A percentile compares a stretch with the other conserved stretches of the same genome.
These are phyloP conservation scores for Pogonocherus hispidulus DNA, from an alignment of 2,888 invertebrate species.

Conservation along the genomic window DNA sequence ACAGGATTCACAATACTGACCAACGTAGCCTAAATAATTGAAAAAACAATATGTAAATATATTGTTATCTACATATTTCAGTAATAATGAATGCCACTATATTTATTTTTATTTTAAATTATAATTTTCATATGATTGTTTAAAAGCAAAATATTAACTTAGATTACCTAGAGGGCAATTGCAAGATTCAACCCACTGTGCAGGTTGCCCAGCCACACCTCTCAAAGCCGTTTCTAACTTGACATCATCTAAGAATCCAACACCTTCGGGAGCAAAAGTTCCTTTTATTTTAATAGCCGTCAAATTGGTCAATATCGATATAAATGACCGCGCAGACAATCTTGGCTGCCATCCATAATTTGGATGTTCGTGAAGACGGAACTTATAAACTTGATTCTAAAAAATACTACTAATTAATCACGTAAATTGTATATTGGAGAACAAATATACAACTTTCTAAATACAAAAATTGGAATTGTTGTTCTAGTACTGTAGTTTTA, in stretches of 20 bases:
- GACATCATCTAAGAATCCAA: conserved; percentile 92
- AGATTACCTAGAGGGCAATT: conserved; percentile 81
- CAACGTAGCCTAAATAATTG: conserved; percentile 76
- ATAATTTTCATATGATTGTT: too few species aligned
- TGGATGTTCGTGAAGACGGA: conserved; percentile 91
- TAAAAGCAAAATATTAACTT: not conserved
- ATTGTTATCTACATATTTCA: too few species aligned
- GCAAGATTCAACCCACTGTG: conserved; percentile 96
- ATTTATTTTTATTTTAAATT: too few species aligned
- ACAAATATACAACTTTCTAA: too few species aligned
- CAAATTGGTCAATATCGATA: conserved; percentile 92
- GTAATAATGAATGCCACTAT: too few species aligned
- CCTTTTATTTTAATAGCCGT: conserved; percentile 95
- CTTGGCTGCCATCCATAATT: conserved; percentile 91
- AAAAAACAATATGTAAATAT: not conserved
- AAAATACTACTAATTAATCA: conserved; percentile 37
- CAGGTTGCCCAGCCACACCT: conserved; percentile 79
- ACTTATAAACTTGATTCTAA: conserved; percentile 82
- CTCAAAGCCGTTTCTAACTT: conserved; percentile 90
- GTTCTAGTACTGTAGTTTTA: too few species aligned
- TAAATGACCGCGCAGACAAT: conserved; percentile 88
- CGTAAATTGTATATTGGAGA: too few species aligned
- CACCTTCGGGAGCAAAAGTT: conserved; percentile 87
- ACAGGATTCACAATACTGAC: conserved; percentile 98
- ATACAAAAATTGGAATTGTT: too few species aligned